phyloP scores from a whole-genome alignment of 2,888 invertebrate species.

The Cynaeus angustus region DNA sequence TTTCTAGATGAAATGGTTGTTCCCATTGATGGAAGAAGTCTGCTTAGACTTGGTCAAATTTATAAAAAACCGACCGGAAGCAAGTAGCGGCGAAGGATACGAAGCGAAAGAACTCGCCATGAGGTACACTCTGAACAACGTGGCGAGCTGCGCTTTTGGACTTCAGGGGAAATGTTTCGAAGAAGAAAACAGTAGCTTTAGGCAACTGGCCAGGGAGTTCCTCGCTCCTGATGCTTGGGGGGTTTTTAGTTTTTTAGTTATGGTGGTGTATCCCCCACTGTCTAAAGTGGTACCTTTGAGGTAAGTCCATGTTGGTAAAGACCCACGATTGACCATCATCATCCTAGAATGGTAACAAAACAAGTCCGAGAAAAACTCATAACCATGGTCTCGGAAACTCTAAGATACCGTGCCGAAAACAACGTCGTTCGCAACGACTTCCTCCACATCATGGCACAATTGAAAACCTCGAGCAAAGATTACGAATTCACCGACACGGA shows the following conservation, averaged over 20 bases:
- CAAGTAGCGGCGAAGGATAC: constrained; percentile 56
- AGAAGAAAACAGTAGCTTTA: constrained; percentile 58
- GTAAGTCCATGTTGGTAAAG: too few relatives aligned
- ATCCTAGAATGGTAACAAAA: background rate
- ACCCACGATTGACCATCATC: background rate
- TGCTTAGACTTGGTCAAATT: constrained; percentile 69
- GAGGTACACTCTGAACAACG: constrained; percentile 67
- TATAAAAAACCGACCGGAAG: constrained; percentile 65
- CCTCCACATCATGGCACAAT: constrained; percentile 67
- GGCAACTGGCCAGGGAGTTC: constrained; percentile 56
- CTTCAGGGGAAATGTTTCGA: constrained; percentile 69
- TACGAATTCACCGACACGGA: constrained; percentile 61
- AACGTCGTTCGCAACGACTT: constrained; percentile 70
- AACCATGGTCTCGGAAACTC: constrained; percentile 63
- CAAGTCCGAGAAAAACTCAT: constrained; percentile 65
- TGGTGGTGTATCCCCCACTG: background rate
- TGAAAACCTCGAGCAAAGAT: constrained; percentile 57
- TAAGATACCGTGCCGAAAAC: constrained; percentile 67
- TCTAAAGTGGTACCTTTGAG: background rate
- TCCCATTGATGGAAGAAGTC: constrained; percentile 71
- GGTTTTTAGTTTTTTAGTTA: background rate
- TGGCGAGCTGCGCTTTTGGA: constrained; percentile 71
- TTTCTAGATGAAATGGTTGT: constrained; percentile 71
- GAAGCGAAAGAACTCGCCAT: constrained; percentile 68
- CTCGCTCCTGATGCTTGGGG: constrained; percentile 41